Evolutionary conservation across 2,113 vertebrate genomes (phyloP).

Genomic region (Equus quagga): DNA sequence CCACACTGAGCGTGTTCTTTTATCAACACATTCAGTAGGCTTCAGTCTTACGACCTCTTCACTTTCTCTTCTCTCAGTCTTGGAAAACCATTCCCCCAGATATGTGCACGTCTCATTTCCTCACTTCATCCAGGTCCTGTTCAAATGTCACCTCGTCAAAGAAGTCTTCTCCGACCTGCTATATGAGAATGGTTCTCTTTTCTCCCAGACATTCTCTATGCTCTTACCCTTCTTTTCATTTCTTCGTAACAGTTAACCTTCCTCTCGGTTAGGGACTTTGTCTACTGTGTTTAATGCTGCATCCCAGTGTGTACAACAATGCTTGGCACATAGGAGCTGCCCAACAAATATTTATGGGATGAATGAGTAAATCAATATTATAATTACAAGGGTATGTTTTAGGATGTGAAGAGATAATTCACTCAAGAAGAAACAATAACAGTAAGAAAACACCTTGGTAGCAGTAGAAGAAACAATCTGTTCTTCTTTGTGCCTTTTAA

Average conservation of each 20-base stretch:
- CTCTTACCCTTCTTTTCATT: neutral
- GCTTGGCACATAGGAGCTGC: neutral
- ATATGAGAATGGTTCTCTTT: neutral
- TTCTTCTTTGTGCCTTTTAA: neutral
- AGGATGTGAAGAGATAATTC: constrained; percentile 19
- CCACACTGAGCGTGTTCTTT: neutral
- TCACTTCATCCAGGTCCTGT: neutral
- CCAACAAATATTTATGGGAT: neutral
- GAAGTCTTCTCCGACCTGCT: neutral
- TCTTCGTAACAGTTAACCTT: neutral
- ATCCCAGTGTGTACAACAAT: neutral
- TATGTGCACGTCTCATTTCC: neutral
- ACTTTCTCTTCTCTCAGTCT: neutral
- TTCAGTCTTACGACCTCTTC: neutral
- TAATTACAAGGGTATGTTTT: constrained; percentile 6
- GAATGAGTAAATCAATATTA: neutral
- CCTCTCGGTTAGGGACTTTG: neutral
- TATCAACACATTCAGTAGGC: neutral
- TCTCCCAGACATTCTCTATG: neutral
- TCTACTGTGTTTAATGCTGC: neutral
- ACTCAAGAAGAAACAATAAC: neutral
- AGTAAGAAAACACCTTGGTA: neutral
- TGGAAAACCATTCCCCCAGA: neutral
- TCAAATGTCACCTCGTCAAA: neutral
- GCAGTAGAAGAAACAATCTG: neutral